A percentile compares a stretch with the other conserved stretches of the same genome.
phyloP scores from a whole-genome alignment of 2,113 vertebrate genomes.

The Percina caprodes region DNA sequence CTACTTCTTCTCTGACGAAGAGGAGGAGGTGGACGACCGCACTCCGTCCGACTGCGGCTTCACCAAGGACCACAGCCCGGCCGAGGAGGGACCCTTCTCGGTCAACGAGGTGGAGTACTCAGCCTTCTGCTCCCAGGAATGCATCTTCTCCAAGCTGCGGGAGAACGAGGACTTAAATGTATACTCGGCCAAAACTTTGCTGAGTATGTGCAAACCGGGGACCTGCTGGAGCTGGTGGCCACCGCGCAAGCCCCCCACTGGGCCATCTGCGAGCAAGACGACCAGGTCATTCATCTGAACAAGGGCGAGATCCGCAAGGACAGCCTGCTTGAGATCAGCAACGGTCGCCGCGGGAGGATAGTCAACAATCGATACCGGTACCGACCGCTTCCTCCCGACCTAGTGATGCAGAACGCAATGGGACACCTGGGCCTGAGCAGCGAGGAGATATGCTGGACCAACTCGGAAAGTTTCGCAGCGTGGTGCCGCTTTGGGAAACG shows the following conservation, averaged over 20 bases:
- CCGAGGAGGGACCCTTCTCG: conserved; percentile 85
- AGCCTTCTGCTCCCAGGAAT: conserved; percentile 98
- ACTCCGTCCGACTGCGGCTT: conserved; percentile 94
- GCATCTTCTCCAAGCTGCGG: conserved; percentile 98
- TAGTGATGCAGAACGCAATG: conserved; percentile 97
- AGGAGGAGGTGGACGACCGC: conserved; percentile 98
- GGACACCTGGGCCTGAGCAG: conserved; percentile 95
- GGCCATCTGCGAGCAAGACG: conserved; percentile 93
- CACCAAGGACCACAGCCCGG: conserved; percentile 87
- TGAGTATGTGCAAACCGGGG: conserved; percentile 95
- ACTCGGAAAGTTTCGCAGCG: conserved; percentile 99
- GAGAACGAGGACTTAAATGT: conserved; percentile 94
- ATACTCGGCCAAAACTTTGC: conserved; percentile 91
- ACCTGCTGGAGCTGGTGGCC: conserved; percentile 95
- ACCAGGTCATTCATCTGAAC: conserved; percentile 96
- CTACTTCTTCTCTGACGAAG: conserved; percentile 99
- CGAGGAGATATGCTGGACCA: conserved; percentile 97
- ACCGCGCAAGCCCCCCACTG: conserved; percentile 91
- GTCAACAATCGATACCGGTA: conserved; percentile 98
- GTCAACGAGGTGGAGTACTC: conserved; percentile 96
- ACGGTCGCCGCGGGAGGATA: conserved; percentile 92
- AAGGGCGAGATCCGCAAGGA: conserved; percentile 97
- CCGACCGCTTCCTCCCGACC: conserved; percentile 93
- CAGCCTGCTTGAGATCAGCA: conserved; percentile 92
- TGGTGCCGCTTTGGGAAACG: conserved; percentile 99